These are phyloP conservation scores for Tadarida brasiliensis DNA, from an alignment of 2,797 vertebrate genomes.

Conservation along the genomic window DNA sequence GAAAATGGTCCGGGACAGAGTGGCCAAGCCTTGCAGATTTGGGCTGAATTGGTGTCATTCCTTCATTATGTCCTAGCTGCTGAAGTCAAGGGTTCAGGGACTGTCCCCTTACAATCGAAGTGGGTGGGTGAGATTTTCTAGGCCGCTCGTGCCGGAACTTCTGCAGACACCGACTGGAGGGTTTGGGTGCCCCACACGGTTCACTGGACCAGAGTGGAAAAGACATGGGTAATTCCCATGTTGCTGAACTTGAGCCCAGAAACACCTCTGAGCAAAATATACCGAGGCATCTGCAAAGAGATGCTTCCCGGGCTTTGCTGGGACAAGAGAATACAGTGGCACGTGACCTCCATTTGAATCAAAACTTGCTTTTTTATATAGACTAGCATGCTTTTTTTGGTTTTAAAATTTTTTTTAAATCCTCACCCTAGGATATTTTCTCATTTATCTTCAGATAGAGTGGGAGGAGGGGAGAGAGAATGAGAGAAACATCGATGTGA, in stretches of 20 bases:
- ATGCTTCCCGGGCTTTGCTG: not conserved
- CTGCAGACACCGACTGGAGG: not conserved
- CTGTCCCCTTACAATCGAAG: not conserved
- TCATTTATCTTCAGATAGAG: too few relatives aligned
- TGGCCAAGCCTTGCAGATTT: not conserved
- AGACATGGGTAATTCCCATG: not conserved
- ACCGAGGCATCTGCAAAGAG: not conserved
- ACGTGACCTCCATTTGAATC: not conserved
- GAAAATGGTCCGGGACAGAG: not conserved
- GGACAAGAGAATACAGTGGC: not conserved
- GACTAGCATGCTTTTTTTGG: too few relatives aligned
- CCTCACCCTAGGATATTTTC: too few relatives aligned
- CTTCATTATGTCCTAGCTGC: fast-evolving
- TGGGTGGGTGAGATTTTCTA: not conserved
- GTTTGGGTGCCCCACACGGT: not conserved
- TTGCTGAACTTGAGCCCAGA: not conserved
- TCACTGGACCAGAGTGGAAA: not conserved
- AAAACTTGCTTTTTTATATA: not conserved
- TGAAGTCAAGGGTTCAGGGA: not conserved
- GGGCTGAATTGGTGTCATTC: too few relatives aligned
- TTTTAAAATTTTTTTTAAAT: too few relatives aligned
- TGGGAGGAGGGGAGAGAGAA: too few relatives aligned
- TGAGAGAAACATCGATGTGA: too few relatives aligned
- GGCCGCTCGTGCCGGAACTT: too few relatives aligned
- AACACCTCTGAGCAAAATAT: not conserved